Percentiles rank a stretch among this genome's conserved stretches.
These are phyloP conservation scores for Myripristis jacobus DNA, from an alignment of 2,797 vertebrate species.

Conservation along the genomic window DNA sequence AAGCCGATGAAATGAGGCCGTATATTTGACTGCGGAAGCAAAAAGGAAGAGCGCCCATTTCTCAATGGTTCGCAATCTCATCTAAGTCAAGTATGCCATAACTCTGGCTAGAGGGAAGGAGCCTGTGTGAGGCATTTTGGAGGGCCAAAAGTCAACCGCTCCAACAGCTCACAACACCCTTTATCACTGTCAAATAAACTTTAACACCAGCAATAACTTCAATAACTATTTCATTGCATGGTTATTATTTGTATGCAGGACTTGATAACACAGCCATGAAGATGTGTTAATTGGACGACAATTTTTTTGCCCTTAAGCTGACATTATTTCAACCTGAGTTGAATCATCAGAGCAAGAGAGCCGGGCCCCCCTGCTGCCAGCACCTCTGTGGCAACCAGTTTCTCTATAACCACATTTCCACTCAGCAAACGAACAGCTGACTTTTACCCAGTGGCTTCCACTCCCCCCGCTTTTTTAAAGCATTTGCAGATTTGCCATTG, in stretches of 20 bases:
- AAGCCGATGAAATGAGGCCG: conserved; percentile 82
- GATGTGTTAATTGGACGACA: conserved; percentile 39
- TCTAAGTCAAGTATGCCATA: conserved; percentile 64
- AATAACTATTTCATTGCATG: conserved; percentile 17
- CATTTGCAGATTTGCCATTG: not conserved
- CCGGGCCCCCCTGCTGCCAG: not conserved
- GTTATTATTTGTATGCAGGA: conserved; percentile 31
- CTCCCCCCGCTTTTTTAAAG: not conserved
- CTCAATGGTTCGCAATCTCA: conserved; percentile 61
- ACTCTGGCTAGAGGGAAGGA: conserved; percentile 55
- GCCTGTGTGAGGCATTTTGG: conserved; percentile 14
- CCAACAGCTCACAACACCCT: conserved; percentile 44
- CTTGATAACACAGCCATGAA: conserved; percentile 44
- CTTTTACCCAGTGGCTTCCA: not conserved
- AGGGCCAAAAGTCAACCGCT: conserved; percentile 55
- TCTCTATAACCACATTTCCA: not conserved
- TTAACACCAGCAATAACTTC: conserved; percentile 31
- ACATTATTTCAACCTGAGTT: conserved; percentile 21
- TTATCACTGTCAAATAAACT: conserved; percentile 48
- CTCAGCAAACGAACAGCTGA: not conserved
- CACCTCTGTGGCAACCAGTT: not conserved
- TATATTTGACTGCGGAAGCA: conserved; percentile 76
- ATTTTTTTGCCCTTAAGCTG: conserved; percentile 6
- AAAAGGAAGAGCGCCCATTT: conserved; percentile 64
- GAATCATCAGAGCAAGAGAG: conserved; percentile 12